Evolutionary conservation across 2,113 vertebrate species (phyloP), one percentile per base, ranked within the genome.

Genomic region (Periophthalmodon schlosseri): DNA sequence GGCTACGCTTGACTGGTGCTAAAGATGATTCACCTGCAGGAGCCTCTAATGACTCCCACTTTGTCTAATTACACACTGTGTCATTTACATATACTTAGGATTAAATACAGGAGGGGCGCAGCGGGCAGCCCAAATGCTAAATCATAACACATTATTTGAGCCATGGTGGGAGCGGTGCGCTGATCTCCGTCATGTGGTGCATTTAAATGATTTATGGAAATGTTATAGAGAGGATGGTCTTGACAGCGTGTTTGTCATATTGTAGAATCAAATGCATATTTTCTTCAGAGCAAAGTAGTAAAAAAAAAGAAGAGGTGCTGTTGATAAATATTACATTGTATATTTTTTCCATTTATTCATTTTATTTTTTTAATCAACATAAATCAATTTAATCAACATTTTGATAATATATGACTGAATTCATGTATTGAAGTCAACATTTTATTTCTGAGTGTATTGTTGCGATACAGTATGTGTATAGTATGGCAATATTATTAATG

Each of bases 21-120:
- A 63, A 85, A 75, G 81, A 84, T 73, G 73, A 75, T 84, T 87
- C 81, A 86, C 86, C 89, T 88, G 86, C 87, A 89, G 83, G 81
- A 88, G 85, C 67, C 75, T 76, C 52, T 82, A 91, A 90, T 88
- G 76, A 86, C 81, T 82, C 63, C 79, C 79, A 82, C 85, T 88
- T 72, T 81, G 80, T 85, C 74, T 88, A 89, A 89, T 91, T 89
- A 92, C 77, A 84, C 75, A 84, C 75, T 74, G 74, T 76, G 66
- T 83, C 65, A 92, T 90, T 85, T 85, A 78, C 87, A 88, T 86
- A 67, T 86, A 82, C 82, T 88, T 84, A 88, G 87, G 70, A 85
- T 85, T 83, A 82, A 74, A 89, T 88, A 88, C 79, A 66, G 64
- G 69, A 74, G 60, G 80, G 58, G 68, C 79, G 46, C 85, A 87